A percentile compares a stretch with the other conserved stretches of the same genome.
Evolutionary conservation across 2,797 vertebrate species (phyloP).

Genomic region (Pseudomugil gertrudae): DNA sequence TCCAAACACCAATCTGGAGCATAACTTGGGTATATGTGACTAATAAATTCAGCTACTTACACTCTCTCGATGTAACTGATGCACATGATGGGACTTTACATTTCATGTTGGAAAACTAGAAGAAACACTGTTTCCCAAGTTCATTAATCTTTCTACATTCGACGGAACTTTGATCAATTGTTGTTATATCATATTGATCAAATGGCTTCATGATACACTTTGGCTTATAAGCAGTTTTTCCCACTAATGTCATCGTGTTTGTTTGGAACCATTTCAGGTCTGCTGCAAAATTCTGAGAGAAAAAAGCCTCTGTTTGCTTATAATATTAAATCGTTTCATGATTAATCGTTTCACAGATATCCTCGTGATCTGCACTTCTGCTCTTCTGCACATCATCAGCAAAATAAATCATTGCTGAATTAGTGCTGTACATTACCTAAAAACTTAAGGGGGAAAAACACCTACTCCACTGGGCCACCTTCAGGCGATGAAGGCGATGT

Average conservation of each 20-base stretch:
- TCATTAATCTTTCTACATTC: neutral
- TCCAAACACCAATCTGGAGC: neutral
- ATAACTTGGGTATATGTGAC: neutral
- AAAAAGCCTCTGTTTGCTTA: conserved; percentile 10
- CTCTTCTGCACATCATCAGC: conserved; percentile 10
- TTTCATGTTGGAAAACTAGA: conserved; percentile 4
- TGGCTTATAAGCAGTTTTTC: neutral
- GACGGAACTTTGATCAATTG: neutral
- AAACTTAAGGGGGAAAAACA: conserved; percentile 21
- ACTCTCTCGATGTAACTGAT: neutral
- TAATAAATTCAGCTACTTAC: neutral
- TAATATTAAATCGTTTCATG: conserved; percentile 34
- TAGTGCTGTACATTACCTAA: conserved; percentile 23
- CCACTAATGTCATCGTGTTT: neutral
- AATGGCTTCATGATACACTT: neutral
- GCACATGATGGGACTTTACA: neutral
- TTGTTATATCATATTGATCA: neutral
- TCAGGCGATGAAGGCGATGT: conserved; percentile 36
- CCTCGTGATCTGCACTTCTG: conserved; percentile 26
- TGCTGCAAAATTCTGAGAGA: neutral
- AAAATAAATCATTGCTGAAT: conserved; percentile 57
- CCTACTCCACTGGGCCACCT: conserved; percentile 21
- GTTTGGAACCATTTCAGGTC: neutral
- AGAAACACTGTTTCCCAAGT: neutral
- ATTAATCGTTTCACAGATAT: conserved; percentile 29